These are phyloP conservation scores for Montipora capricornis DNA, from an alignment of 64 coral and sea anemone species.

Conservation along the genomic window DNA sequence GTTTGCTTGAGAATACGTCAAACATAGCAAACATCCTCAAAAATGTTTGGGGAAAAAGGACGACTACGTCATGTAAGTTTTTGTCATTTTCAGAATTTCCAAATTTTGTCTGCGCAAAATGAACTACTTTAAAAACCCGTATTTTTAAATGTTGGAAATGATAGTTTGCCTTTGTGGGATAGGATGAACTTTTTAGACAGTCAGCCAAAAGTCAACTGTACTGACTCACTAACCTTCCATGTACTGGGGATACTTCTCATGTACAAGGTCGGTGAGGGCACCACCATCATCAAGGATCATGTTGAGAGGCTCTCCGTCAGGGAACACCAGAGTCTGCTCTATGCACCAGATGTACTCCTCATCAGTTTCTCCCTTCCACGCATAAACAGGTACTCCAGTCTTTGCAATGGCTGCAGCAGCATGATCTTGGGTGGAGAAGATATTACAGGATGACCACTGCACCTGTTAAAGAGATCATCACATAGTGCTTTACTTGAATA, in stretches of 20 bases:
- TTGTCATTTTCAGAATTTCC: no score
- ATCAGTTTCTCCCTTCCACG: conserved; percentile 98
- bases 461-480: conserved; percentile 56
- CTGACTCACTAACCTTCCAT: conserved; percentile 44
- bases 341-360: conserved; percentile 99
- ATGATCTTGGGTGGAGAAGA: conserved; percentile 99
- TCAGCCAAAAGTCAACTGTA: no score
- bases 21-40: no score
- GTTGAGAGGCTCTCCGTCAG: conserved; percentile 93
- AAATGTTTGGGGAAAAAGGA: no score
- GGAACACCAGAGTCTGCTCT: conserved; percentile 85
- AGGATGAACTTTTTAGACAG: no score
- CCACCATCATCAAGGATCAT: conserved; percentile 99
- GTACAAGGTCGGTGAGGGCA: conserved; percentile 92
- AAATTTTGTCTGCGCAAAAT: no score
- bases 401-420: conserved; percentile 98
- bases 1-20: no score
- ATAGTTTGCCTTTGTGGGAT: no score
- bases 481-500: no score
- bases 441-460: conserved; percentile 99
- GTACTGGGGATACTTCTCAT: conserved; percentile 87
- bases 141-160: no score
- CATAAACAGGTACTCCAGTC: conserved; percentile 95
- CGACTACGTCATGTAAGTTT: no score
- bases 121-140: no score